Conservation (phyloP, 2,797 vertebrate genomes). For the Myotis planiceps region DNA sequence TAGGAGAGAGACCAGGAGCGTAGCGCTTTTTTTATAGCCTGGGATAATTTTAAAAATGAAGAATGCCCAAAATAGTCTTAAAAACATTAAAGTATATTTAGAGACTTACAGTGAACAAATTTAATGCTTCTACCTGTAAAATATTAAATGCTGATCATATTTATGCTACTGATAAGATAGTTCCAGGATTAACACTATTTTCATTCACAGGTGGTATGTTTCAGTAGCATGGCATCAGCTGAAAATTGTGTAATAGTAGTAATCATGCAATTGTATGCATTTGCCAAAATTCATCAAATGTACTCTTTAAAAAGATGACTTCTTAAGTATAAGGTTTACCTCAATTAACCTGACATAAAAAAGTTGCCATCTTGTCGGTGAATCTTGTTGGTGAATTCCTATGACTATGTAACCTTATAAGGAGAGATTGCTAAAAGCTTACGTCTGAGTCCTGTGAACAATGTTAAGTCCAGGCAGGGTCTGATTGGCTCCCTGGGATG, state of each 20-base stretch:
- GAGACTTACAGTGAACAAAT: background rate
- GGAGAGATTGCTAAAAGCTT: background rate
- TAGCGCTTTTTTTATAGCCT: background rate
- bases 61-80: background rate
- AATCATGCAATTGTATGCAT: background rate
- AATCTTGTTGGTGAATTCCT: background rate
- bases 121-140: constrained; percentile 1
- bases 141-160: background rate
- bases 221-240: background rate
- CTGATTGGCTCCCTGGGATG: background rate
- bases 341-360: background rate
- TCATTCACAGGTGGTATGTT: background rate
- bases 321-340: background rate
- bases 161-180: background rate
- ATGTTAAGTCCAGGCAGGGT: background rate
- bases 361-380: background rate
- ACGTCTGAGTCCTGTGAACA: background rate
- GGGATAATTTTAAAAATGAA: background rate
- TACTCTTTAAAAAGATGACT: background rate
- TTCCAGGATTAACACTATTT: background rate
- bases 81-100: background rate
- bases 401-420: background rate
- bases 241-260: background rate
- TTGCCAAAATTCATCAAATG: background rate
- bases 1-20: background rate